Base-by-base conservation (phyloP, 92 coral and sea anemone species). In the Plumapathes pennacea region DNA sequence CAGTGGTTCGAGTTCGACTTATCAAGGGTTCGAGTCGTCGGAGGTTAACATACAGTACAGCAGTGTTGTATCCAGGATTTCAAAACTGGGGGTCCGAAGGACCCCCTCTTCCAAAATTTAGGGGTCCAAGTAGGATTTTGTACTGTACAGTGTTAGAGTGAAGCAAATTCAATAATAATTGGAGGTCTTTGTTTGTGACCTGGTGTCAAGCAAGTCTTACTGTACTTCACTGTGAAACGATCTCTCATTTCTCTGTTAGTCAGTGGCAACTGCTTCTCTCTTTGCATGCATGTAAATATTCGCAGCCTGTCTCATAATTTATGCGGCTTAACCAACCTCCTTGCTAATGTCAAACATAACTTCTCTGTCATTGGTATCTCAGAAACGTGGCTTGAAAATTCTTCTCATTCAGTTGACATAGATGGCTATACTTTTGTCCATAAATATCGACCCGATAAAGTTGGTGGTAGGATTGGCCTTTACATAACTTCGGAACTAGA, bases 351-450 rank as follows among this genome's bases (percentile, higher is more conserved):
- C 25, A 54, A 40, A 22, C 41, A 31, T 5, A 53, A 67, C 24
- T 54, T 67, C 19, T 67, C 74, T 37, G 45, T 66, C 6, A 54
- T 66, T 52, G 74, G 74, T 54, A 38, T 66, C n/a, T 51, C 50
- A 26, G 74, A 66, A 40, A 66, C 74, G 12, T 66, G 74, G 65
- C 51, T 66, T 3, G 32, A 38, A 34, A 36, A 66, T 34, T 22
- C 25, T 15, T 30, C 23, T 32, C 65, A 66, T 37, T 50, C 29
- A 15, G 25, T 41, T 52, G 33, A 66, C 41, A 66, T 66, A 11
- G 40, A n/a, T 31, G 72, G 63, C 13, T 36, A 34, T 29, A 25
- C 13, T 54, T 54, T 54, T 54, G 36, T 54, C 36, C 60, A 29
- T 54, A 54, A 54, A 14, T 10, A 54, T 24, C 6, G 44, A 19